Evolutionary conservation across 1,140 invertebrate genomes (phyloP), one percentile per base, ranked within the genome.

Genomic region (Trichomalopsis sarcophagae): DNA sequence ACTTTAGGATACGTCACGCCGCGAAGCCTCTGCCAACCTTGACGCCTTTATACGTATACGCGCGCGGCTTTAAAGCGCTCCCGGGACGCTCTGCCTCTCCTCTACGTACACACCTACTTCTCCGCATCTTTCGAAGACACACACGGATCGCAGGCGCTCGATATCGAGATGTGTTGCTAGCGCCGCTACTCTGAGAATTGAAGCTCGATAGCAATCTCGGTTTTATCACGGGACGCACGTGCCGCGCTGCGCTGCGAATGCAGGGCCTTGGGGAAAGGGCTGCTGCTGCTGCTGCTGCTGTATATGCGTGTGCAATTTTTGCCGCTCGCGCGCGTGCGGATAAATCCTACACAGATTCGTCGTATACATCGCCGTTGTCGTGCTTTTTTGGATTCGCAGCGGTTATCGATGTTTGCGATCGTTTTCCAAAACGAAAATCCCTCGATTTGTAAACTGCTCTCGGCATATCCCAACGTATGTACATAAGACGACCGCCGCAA

Each of bases 121-220:
- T 14, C 55, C 4, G 27, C 27, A 7, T 55, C 7, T 23, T 27
- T 66, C 69, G 13, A 36, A 62, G 27, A 74, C 76, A 50, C 75
- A 33, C 55, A n/a, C 21, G 21, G 47, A 17, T 27, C 27, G 47
- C 1, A n/a, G 55, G n/a, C 55, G 47, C 82, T 71, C 75, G 66
- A 80, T 79, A 84, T 84, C 75, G 82, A 74, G 76, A 71, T 27
- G 68, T 21, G 71, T 33, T 21, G 1, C 73, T 44, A 27, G 2
- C 40, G 23, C 13, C 79, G 81, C 55, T 62, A 83, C 77, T 81
- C 36, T 10, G 74, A 73, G 83, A 84, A 86, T 84, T 30, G 75
- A 36, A 75, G 47, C 62, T 81, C 86, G 87, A 90, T 90, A 81
- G 89, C 87, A 88, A 89, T 91, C 87, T 89, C 83, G 77, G 86